Evolutionary conservation across 2,888 invertebrate genomes (phyloP), one percentile per base, ranked within the genome.

Genomic region (Pollenia griseotomentosa): DNA sequence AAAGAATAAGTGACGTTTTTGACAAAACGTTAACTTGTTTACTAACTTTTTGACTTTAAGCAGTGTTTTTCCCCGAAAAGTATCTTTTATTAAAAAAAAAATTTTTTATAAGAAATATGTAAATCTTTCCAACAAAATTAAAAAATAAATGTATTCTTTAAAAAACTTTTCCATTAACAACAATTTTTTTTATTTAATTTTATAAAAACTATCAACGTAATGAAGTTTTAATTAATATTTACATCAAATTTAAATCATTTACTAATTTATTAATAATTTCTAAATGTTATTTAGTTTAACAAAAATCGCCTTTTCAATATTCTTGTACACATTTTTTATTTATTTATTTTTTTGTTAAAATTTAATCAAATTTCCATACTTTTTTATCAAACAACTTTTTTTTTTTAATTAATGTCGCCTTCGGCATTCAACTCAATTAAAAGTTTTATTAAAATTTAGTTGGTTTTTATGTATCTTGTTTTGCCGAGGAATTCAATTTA

Each of bases 341-440:
- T 19, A 19, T 19, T 19, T 33, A 33, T 33, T 33, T 33, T 2
- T 33, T 33, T 4, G 2, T 33, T 2, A 19, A 33, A 33, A 33
- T 33, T 2, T 11, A 11, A 53, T 59, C 2, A 77, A 65, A 63
- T 57, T 71, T 44, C 16, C 14, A 61, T 42, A 59, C 6, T 57
- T 74, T 65, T 65, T 23, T 33, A 23, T 14, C 12, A 11, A 33
- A 11, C 42, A 65, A 51, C 19, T n/a, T 61, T 70, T 74, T 81
- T 44, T 3, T 42, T 3, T 55, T 42, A 40, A 74, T 51, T 66
- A 42, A 44, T 66, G 48, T 44, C 42, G 59, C 61, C 74, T 53
- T 6, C 40, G 53, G 57, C 79, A 83, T 71, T 83, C 75, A 71
- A 70, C 63, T 83, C 57, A 83, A 86, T 86, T 83, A 80, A 83